Evolutionary conservation across 2,888 invertebrate genomes (phyloP), one percentile per base, ranked within the genome.

Genomic region (Mimumesa dahlbomi): DNA sequence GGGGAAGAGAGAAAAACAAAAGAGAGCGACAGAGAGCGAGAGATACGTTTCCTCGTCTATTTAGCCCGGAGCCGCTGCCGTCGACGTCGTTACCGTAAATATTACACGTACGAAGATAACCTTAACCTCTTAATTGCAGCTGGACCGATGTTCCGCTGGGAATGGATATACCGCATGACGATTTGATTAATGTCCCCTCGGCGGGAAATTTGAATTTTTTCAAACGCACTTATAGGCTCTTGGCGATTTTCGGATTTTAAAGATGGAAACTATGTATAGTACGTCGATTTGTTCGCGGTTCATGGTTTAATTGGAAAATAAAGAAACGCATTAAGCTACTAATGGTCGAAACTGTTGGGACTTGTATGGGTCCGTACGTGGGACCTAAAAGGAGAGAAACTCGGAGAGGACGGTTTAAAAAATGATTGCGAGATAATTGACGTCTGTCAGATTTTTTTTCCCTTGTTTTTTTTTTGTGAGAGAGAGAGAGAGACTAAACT

Each of bases 71-170:
- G 73, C 67, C 64, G 67, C 48, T 48, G 52, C n/a, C n/a, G 53
- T 40, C 57, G 34, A n/a, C 18, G 13, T 36, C 13, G 61, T 63
- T 65, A 77, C 57, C 54, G 66, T 73, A 69, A 75, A 77, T 75
- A 78, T 70, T 57, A 65, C 68, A 65, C 40, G 64, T 65, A 63
- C 69, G 68, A 66, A 72, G 81, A 79, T 75, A 76, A 81, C 77
- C 81, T 79, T 82, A 75, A 82, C 79, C 77, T 79, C 77, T 82
- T 79, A 77, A 81, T 79, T 79, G 67, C 70, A 18, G 11, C 13
- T 13, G 38, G 18, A n/a, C n/a, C n/a, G n/a, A n/a, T n/a, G n/a
- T n/a, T n/a, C n/a, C n/a, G n/a, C n/a, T n/a, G n/a, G n/a, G n/a
- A n/a, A n/a, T n/a, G n/a, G n/a, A n/a, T n/a, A n/a, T n/a, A n/a